Percentiles rank a stretch among this genome's conserved stretches.
phyloP scores from a whole-genome alignment of 2,797 vertebrate species.

The Tapirus indicus region DNA sequence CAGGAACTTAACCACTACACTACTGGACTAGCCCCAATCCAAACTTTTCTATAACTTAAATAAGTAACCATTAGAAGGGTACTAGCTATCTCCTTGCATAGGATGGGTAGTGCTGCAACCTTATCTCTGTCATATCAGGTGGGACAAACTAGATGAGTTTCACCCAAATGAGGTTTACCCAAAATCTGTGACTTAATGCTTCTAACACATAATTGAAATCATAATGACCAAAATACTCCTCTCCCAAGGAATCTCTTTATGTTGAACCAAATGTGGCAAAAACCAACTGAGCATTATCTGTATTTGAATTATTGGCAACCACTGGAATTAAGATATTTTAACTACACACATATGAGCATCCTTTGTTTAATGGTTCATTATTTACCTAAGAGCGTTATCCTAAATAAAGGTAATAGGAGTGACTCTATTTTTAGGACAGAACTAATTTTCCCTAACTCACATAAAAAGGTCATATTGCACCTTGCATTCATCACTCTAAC shows the following conservation, averaged over 20 bases:
- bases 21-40: too few species aligned
- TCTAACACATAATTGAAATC: neutral
- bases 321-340: neutral
- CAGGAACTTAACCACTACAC: too few species aligned
- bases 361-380: neutral
- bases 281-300: neutral
- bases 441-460: neutral
- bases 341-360: neutral
- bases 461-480: neutral
- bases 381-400: constrained; percentile 5
- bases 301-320: constrained; percentile 24
- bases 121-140: neutral
- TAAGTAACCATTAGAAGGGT: neutral
- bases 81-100: neutral
- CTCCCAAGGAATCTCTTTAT: neutral
- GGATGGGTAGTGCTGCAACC: neutral
- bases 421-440: constrained; percentile 26
- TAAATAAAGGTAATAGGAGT: neutral
- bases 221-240: neutral
- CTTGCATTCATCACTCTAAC: neutral
- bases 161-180: neutral
- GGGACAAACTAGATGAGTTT: neutral
- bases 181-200: neutral
- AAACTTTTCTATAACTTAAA: neutral
- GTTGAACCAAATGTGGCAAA: neutral